phyloP scores from a whole-genome alignment of 2,888 invertebrate genomes.

The Erpobdella octoculata region DNA sequence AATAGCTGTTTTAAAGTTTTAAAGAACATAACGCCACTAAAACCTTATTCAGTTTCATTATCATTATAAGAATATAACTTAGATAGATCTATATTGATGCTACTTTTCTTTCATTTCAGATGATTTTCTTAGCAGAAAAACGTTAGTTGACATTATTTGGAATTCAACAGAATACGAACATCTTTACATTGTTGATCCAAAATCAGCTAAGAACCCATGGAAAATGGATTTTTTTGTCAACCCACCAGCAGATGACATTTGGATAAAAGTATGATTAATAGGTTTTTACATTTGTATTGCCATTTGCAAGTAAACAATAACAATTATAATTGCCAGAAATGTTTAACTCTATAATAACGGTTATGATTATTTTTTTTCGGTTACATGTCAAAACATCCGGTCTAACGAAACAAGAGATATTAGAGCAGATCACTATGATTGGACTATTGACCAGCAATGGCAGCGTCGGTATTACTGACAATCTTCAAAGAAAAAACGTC shows the following conservation, averaged over 20 bases:
- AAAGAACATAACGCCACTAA: too few relatives aligned
- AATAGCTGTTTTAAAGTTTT: too few relatives aligned
- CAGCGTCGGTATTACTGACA: constrained; percentile 28
- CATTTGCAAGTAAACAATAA: too few relatives aligned
- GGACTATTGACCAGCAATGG: not conserved
- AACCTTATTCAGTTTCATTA: too few relatives aligned
- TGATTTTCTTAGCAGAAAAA: constrained; percentile 30
- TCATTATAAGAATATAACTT: too few relatives aligned
- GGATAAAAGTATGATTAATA: not conserved
- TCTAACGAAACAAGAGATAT: not conserved
- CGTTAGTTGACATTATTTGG: constrained; percentile 35
- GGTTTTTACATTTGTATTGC: not conserved
- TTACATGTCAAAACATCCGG: not conserved
- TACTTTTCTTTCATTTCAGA: too few relatives aligned
- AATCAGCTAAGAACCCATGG: constrained; percentile 21
- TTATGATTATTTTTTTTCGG: too few relatives aligned
- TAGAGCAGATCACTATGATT: not conserved
- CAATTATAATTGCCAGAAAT: too few relatives aligned
- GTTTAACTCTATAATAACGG: too few relatives aligned
- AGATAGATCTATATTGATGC: too few relatives aligned
- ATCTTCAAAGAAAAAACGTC: constrained; percentile 28
- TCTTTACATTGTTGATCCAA: constrained; percentile 30
- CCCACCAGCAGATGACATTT: constrained; percentile 30
- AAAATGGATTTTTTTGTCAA: constrained; percentile 34
- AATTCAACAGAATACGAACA: constrained; percentile 33